Conservation (phyloP, 2,113 vertebrate species). For the Nanorana parkeri region DNA sequence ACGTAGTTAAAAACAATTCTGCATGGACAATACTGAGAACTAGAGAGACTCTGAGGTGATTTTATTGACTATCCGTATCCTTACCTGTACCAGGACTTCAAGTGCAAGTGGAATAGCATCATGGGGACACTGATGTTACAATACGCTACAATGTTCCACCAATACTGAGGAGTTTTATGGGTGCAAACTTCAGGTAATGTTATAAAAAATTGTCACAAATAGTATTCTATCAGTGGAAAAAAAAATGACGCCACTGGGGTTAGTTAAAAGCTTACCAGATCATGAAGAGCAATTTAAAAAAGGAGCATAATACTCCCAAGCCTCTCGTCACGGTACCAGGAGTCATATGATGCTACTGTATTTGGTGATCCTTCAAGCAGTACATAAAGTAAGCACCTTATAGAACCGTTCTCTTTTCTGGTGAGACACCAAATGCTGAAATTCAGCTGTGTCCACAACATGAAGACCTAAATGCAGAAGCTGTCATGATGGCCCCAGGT, state of each 20-base stretch:
- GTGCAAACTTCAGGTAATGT: constrained; percentile 71
- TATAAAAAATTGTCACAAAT: constrained; percentile 67
- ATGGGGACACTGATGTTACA: constrained; percentile 74
- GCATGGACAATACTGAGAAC: constrained; percentile 79
- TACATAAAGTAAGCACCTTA: too few species aligned
- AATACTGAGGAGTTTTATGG: constrained; percentile 73
- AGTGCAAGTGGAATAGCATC: constrained; percentile 75
- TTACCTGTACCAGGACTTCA: constrained; percentile 84
- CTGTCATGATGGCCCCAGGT: too few species aligned
- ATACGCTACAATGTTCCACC: constrained; percentile 74
- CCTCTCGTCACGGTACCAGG: too few species aligned
- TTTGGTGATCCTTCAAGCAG: too few species aligned
- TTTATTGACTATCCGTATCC: constrained; percentile 73
- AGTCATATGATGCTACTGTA: too few species aligned
- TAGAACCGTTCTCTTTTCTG: too few species aligned
- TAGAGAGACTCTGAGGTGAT: constrained; percentile 17
- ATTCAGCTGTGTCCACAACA: too few species aligned
- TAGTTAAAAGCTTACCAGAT: constrained; percentile 80
- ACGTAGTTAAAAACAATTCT: constrained; percentile 77
- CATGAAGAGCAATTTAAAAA: constrained; percentile 62
- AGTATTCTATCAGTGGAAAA: constrained; percentile 71
- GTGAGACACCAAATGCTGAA: too few species aligned
- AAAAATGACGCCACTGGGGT: constrained; percentile 68
- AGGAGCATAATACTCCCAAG: neutral
- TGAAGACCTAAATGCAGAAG: too few species aligned